phyloP scores from a whole-genome alignment of 2,113 vertebrate species.

The Melierax canorus region DNA sequence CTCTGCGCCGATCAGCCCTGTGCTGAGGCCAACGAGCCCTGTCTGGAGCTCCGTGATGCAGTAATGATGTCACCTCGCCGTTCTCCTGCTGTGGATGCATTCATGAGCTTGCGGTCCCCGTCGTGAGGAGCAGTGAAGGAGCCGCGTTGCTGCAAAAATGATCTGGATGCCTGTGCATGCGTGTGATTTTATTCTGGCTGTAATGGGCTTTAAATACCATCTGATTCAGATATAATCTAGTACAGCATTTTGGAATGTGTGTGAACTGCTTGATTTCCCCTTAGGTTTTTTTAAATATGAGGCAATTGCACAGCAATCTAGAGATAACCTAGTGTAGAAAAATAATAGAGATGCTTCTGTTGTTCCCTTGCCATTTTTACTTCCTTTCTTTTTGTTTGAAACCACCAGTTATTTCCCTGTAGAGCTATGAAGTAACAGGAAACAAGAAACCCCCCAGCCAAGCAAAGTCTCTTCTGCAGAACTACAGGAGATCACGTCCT shows the following conservation, averaged over 20 bases:
- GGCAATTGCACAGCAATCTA: not conserved
- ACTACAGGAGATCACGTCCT: not conserved
- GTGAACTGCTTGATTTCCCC: conserved; percentile 9
- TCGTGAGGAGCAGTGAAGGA: not conserved
- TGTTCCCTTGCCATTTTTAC: conserved; percentile 13
- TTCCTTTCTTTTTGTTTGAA: conserved; percentile 44
- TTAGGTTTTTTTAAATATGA: conserved; percentile 13
- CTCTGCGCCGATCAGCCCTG: rapidly evolving
- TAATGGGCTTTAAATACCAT: not conserved
- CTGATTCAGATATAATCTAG: not conserved
- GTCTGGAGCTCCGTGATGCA: not conserved
- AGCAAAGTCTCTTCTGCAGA: not conserved
- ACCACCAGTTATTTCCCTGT: conserved; percentile 10
- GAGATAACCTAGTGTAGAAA: not conserved
- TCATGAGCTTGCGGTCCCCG: not conserved
- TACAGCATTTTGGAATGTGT: not conserved
- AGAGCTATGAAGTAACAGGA: conserved; percentile 27
- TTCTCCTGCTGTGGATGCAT: not conserved
- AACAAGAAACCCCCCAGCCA: not conserved
- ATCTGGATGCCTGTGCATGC: not conserved
- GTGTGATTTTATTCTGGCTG: not conserved
- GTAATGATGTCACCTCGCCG: not conserved
- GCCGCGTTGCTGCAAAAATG: not conserved
- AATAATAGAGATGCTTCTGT: conserved; percentile 20
- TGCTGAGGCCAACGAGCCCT: not conserved